Percentiles rank a stretch among this genome's conserved stretches.
Evolutionary conservation across 2,888 invertebrate species (phyloP).

Genomic region (Seira ritae): DNA sequence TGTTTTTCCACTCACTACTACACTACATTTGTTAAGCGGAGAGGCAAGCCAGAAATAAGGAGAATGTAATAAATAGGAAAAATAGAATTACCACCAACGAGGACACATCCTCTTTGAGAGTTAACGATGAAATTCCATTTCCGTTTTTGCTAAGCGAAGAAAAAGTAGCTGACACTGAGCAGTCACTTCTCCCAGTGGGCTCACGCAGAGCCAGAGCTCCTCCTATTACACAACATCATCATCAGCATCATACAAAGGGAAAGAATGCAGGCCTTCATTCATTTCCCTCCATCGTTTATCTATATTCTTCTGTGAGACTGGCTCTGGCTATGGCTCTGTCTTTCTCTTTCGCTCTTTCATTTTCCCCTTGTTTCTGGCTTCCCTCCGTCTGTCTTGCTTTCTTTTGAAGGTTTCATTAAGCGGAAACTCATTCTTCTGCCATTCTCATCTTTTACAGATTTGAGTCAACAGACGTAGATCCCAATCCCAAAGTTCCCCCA

Average conservation of each 20-base stretch:
- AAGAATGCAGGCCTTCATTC: too few relatives aligned
- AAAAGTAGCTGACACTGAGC: conserved; percentile 4
- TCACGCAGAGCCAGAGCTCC: conserved; percentile 15
- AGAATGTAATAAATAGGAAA: too few relatives aligned
- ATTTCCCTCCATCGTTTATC: too few relatives aligned
- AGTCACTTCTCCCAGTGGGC: conserved; percentile 4
- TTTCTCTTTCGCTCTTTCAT: background rate
- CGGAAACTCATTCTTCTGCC: background rate
- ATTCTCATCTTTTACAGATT: conserved; percentile 80
- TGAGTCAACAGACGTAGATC: conserved; percentile 87
- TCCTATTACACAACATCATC: conserved; percentile 23
- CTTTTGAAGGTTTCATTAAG: background rate
- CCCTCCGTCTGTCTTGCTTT: background rate
- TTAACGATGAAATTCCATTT: conserved; percentile 12
- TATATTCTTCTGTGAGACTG: too few relatives aligned
- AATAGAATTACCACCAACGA: conserved; percentile 19
- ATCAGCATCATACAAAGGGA: too few relatives aligned
- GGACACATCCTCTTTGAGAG: conserved; percentile 8
- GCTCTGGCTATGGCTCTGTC: too few relatives aligned
- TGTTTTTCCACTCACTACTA: background rate
- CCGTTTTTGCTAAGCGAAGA: background rate
- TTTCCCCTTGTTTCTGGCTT: conserved; percentile 12
- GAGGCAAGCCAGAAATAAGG: background rate
- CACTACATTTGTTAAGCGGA: background rate
- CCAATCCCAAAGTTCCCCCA: conserved; percentile 88